These are phyloP conservation scores for Plotosus lineatus DNA, from an alignment of 2,113 vertebrate genomes.

Conservation along the genomic window DNA sequence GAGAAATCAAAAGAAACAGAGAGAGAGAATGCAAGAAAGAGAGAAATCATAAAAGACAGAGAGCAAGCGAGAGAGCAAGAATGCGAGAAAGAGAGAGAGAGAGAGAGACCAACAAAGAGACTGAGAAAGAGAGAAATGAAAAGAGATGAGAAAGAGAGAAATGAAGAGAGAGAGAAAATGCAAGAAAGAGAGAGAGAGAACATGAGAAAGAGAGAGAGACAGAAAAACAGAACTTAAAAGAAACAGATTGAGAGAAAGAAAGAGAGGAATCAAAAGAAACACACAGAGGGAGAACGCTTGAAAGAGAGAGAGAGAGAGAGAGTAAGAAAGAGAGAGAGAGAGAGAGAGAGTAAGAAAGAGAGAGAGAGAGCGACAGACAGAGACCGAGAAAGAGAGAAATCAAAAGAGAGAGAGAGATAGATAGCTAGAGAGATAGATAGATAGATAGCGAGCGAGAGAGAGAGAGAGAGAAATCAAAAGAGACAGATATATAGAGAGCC, in stretches of 20 bases:
- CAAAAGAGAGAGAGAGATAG: too few species aligned
- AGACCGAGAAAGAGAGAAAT: neutral
- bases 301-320: neutral
- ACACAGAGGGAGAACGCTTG: too few species aligned
- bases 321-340: neutral
- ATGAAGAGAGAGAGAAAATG: neutral
- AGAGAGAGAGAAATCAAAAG: too few species aligned
- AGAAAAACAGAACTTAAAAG: neutral
- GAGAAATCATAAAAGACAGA: too few species aligned
- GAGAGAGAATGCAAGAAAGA: too few species aligned
- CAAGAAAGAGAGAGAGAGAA: too few species aligned
- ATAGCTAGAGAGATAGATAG: neutral
- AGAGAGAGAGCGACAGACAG: neutral
- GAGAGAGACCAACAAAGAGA: neutral
- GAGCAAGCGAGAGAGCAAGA: too few species aligned
- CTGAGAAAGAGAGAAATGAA: neutral
- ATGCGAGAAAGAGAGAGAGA: neutral
- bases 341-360: neutral
- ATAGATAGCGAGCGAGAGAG: neutral
- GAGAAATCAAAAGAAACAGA: too few species aligned
- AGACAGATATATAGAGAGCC: neutral
- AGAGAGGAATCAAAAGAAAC: neutral
- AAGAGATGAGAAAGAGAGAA: too few species aligned
- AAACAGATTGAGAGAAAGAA: too few species aligned
- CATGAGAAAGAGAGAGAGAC: neutral